phyloP scores from a whole-genome alignment of 2,888 invertebrate species.

The Torymus auratus region DNA sequence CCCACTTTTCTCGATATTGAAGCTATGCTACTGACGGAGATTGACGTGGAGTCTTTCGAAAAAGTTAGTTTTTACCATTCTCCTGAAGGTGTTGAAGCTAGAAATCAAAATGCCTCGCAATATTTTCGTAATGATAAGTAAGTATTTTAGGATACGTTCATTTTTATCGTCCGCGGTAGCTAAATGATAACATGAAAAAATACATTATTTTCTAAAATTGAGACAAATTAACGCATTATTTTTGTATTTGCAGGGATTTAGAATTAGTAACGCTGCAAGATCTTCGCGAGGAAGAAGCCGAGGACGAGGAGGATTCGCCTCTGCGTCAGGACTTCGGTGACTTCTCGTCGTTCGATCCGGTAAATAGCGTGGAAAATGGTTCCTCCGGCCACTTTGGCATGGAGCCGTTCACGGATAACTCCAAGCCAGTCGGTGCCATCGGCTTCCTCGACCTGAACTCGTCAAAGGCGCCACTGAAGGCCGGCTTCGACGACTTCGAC shows the following conservation, averaged over 20 bases:
- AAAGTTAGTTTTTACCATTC: slow-evolving; percentile 83
- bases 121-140: slow-evolving; percentile 70
- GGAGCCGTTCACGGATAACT: slow-evolving; percentile 63
- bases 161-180: not conserved
- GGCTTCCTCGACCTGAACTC: slow-evolving; percentile 70
- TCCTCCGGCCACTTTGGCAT: slow-evolving; percentile 66
- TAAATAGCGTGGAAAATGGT: slow-evolving; percentile 67
- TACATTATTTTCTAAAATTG: no score
- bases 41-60: slow-evolving; percentile 81
- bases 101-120: slow-evolving; percentile 72
- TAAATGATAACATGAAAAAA: not conserved
- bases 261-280: slow-evolving; percentile 69
- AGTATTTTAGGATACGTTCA: slow-evolving; percentile 52
- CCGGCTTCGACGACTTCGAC: slow-evolving; percentile 74
- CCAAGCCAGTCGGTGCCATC: slow-evolving; percentile 62
- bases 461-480: slow-evolving; percentile 71
- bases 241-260: slow-evolving; percentile 64
- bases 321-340: slow-evolving; percentile 70
- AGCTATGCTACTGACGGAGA: slow-evolving; percentile 82
- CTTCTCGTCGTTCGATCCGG: slow-evolving; percentile 71
- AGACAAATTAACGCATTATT: no score
- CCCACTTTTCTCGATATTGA: slow-evolving; percentile 92
- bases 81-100: slow-evolving; percentile 79
- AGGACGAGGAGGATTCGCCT: slow-evolving; percentile 69
- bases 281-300: slow-evolving; percentile 69